A percentile compares a stretch with the other conserved stretches of the same genome.
phyloP scores from a whole-genome alignment of 2,797 vertebrate species.

The Spinus pinus region DNA sequence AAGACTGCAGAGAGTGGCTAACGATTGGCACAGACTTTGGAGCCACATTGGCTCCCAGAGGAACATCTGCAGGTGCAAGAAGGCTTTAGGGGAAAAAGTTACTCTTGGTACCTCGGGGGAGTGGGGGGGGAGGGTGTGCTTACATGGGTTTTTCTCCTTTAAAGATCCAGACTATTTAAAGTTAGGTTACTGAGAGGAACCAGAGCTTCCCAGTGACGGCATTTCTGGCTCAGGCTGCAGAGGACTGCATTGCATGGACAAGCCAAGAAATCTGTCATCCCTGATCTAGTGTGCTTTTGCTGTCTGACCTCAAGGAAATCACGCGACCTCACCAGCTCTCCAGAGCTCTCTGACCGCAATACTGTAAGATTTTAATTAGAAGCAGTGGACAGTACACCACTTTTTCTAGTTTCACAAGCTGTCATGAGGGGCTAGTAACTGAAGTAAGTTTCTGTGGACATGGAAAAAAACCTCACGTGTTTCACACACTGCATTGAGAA shows the following conservation, averaged over 20 bases:
- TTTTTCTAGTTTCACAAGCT: conserved; percentile 14
- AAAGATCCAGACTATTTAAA: neutral
- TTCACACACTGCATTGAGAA: neutral
- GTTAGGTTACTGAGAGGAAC: neutral
- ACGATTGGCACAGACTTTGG: neutral
- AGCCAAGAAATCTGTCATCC: conserved; percentile 18
- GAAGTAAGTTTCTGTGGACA: neutral
- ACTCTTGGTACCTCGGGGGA: neutral
- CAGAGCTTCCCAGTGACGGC: neutral
- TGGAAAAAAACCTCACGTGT: rapidly evolving
- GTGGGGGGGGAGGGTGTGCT: rapidly evolving
- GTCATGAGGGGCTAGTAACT: neutral
- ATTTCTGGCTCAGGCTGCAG: neutral
- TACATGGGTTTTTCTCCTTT: neutral
- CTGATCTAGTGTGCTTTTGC: neutral
- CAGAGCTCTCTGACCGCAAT: neutral
- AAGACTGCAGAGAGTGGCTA: neutral
- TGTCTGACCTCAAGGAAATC: conserved; percentile 33
- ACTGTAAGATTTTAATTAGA: conserved; percentile 42
- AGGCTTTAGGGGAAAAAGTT: neutral
- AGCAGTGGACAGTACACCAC: neutral
- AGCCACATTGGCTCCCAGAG: neutral
- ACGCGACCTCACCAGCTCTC: neutral
- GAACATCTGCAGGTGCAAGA: neutral
- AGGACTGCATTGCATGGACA: neutral